Evolutionary conservation across 2,888 invertebrate genomes (phyloP), one percentile per base, ranked within the genome.

Genomic region (Hartigia nigra): DNA sequence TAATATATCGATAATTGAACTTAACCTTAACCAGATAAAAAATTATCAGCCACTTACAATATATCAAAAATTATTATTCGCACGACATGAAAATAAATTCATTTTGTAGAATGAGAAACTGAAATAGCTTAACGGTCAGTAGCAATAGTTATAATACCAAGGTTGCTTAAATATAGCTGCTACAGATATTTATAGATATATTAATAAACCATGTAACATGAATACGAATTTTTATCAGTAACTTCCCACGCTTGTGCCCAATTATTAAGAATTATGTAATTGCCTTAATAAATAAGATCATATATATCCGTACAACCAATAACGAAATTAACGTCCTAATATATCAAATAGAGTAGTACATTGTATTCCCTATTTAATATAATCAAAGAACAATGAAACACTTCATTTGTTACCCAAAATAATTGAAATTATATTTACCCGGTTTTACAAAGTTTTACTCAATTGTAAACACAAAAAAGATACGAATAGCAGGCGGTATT

Each of bases 191-290:
- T 55, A 55, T 55, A 55, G 23, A 55, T 55, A 23, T 55, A 55
- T 55, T 55, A 55, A 55, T 23, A 55, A 55, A 55, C 9, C 55
- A 23, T 55, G 23, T 55, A 55, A 23, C 23, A 9, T 9, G 9
- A 55, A 55, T 55, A 55, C 23, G 23, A 55, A 55, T 23, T 23
- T 55, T 23, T 23, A 55, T 55, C 23, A 55, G 55, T 12, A 12
- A 4, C 69, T 9, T 31, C 31, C 69, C 69, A 69, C 23, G 69
- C 69, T 23, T 69, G 12, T 69, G 23, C 3, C 14, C 72, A 34
- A 72, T 72, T 31, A 31, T 14, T 31, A 31, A 34, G 72, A 72
- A 34, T 72, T 72, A 72, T 72, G 31, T 72, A 72, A 72, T n/a
- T 72, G 31, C 12, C 9, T 72, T 72, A 72, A 72, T 72, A 72